Conservation (phyloP, 2,113 vertebrate species). For the Syrrhaptes paradoxus region DNA sequence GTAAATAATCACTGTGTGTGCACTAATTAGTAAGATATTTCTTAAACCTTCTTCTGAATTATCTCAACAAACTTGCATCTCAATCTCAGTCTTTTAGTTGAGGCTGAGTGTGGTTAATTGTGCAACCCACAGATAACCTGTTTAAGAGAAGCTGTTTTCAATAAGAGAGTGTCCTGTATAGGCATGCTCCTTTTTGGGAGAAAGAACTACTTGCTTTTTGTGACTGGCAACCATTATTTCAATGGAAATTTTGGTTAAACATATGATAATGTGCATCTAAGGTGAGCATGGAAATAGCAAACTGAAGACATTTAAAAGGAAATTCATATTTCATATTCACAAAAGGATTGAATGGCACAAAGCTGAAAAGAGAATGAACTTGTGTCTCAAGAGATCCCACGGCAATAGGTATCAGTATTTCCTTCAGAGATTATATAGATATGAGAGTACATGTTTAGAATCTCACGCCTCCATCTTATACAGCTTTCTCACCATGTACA, state of each 20-base stretch:
- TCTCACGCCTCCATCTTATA: neutral
- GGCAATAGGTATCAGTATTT: neutral
- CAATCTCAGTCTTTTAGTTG: neutral
- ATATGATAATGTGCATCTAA: neutral
- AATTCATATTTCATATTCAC: neutral
- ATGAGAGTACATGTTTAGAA: neutral
- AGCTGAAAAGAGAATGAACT: neutral
- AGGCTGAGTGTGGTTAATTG: neutral
- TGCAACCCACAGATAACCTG: neutral
- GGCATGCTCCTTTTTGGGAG: neutral
- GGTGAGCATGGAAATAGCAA: neutral
- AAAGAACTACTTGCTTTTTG: neutral
- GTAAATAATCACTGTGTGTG: neutral
- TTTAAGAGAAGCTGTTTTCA: neutral
- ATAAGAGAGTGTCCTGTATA: fast-evolving
- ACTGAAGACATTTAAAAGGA: neutral
- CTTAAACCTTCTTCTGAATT: neutral
- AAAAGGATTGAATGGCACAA: neutral
- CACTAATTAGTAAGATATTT: neutral
- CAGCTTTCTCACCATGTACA: neutral
- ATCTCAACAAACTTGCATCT: neutral
- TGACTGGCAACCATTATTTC: neutral
- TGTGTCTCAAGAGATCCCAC: neutral
- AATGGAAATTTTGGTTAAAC: neutral
- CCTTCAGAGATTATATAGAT: neutral